These are phyloP conservation scores for Rhagonycha lutea DNA, from an alignment of 2,888 invertebrate species.

Conservation along the genomic window DNA sequence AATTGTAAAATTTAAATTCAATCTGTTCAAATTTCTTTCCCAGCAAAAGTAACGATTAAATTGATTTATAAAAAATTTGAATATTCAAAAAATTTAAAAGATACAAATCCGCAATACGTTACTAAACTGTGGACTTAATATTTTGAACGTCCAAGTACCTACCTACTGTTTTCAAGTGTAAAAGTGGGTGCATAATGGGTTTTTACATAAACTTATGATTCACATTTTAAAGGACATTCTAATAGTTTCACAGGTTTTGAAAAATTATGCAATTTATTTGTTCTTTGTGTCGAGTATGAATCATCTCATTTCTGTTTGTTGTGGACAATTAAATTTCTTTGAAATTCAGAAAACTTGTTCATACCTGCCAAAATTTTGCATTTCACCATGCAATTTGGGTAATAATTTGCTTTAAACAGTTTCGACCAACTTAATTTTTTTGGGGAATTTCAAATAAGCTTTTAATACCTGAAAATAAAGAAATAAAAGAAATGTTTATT, in stretches of 20 bases:
- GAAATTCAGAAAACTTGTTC: background rate
- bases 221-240: background rate
- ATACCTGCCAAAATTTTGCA: background rate
- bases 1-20: no score
- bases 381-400: background rate
- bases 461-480: background rate
- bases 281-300: background rate
- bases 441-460: background rate
- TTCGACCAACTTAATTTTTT: background rate
- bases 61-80: background rate
- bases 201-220: background rate
- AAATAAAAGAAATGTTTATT: background rate
- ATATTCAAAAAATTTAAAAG: background rate
- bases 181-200: background rate
- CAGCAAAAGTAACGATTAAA: no score
- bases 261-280: background rate
- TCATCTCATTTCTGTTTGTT: background rate
- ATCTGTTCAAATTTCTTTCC: no score
- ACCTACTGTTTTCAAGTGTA: background rate
- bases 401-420: background rate
- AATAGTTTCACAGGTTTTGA: background rate
- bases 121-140: background rate
- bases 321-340: background rate
- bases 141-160: background rate
- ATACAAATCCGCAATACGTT: background rate